Conservation (phyloP, 2,888 invertebrate species). For the Dasysyrphus albostriatus region DNA sequence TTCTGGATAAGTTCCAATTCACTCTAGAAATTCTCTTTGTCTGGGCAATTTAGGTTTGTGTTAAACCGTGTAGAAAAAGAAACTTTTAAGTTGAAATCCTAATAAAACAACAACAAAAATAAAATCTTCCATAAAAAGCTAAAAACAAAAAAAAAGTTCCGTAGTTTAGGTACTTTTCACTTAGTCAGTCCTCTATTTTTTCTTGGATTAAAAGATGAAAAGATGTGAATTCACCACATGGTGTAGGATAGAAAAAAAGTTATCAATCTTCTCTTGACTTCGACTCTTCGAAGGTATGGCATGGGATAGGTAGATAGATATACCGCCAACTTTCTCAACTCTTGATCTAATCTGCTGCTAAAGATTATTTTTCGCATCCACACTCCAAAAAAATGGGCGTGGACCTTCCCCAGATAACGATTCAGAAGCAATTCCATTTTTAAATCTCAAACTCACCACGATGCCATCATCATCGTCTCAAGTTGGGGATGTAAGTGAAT, state of each 20-base stretch:
- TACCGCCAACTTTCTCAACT: neutral
- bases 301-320: no score
- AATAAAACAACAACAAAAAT: constrained; percentile 1
- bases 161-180: neutral
- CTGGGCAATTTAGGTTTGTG: constrained; percentile 63
- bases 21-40: constrained; percentile 60
- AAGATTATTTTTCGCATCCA: constrained; percentile 9
- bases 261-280: neutral
- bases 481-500: neutral
- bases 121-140: constrained; percentile 47
- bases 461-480: constrained; percentile 41
- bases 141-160: neutral
- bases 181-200: neutral
- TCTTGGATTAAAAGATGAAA: neutral
- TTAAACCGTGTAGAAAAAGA: constrained; percentile 71
- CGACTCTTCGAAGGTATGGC: neutral
- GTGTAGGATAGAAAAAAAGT: neutral
- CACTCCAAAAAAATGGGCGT: constrained; percentile 62
- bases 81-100: constrained; percentile 52
- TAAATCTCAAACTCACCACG: constrained; percentile 65
- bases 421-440: constrained; percentile 24
- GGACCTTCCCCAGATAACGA: constrained; percentile 23
- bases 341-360: neutral
- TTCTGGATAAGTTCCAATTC: constrained; percentile 33
- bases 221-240: constrained; percentile 30